phyloP scores from a whole-genome alignment of 2,888 invertebrate genomes.

The Epinotia nisella region DNA sequence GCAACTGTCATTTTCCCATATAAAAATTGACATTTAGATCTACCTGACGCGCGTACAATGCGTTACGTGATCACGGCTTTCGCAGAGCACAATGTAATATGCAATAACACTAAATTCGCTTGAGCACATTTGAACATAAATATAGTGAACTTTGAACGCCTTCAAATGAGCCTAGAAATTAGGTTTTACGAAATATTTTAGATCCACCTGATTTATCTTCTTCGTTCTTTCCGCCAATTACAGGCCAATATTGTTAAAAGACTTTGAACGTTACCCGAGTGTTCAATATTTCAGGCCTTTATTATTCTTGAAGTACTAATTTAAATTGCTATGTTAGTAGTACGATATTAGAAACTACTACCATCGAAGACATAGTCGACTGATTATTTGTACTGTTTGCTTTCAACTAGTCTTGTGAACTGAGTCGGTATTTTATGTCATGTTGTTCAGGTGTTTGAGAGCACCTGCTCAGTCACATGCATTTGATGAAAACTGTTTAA shows the following conservation, averaged over 20 bases:
- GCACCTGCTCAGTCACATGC: not conserved
- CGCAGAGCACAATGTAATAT: constrained; percentile 18
- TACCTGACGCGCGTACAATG: too few species aligned
- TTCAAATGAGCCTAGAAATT: not conserved
- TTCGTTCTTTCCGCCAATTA: not conserved
- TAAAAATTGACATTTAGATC: too few species aligned
- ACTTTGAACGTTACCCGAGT: not conserved
- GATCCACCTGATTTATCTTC: too few species aligned
- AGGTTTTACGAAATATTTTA: not conserved
- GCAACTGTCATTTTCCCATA: too few species aligned
- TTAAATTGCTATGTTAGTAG: not conserved
- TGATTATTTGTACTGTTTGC: not conserved
- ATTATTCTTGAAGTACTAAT: not conserved
- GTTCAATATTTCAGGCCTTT: not conserved
- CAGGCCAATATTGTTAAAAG: not conserved
- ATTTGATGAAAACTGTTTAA: not conserved
- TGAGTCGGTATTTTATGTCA: not conserved
- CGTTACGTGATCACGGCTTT: too few species aligned
- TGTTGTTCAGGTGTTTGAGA: not conserved
- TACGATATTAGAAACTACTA: not conserved
- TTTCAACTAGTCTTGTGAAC: not conserved
- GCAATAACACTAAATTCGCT: constrained; percentile 12
- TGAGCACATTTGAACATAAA: not conserved
- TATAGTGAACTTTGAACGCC: not conserved
- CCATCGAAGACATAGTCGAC: not conserved